Evolutionary conservation across 1,140 invertebrate genomes (phyloP).

Genomic region (Cydia splendana): DNA sequence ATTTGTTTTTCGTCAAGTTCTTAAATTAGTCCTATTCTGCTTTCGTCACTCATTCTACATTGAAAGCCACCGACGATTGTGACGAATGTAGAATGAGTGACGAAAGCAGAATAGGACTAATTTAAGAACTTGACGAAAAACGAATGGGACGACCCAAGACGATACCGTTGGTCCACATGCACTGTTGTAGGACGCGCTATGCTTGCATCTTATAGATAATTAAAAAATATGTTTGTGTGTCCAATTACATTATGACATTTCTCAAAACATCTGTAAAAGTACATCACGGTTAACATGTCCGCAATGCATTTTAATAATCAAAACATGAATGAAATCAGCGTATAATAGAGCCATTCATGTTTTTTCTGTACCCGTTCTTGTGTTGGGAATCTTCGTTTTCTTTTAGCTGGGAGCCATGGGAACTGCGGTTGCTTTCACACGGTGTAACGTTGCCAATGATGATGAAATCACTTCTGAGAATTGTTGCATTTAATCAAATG

Average conservation of each 20-base stretch:
- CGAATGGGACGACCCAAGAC: too few relatives aligned
- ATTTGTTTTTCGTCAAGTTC: too few relatives aligned
- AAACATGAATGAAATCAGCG: constrained; percentile 29
- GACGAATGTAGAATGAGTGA: too few relatives aligned
- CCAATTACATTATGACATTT: not conserved
- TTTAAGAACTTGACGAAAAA: too few relatives aligned
- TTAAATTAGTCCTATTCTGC: too few relatives aligned
- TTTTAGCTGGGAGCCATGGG: constrained; percentile 19
- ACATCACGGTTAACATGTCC: not conserved
- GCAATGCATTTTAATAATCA: constrained; percentile 17
- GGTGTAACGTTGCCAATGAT: constrained; percentile 14
- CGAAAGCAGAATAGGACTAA: too few relatives aligned
- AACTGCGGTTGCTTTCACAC: constrained; percentile 21
- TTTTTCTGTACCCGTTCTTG: constrained; percentile 20
- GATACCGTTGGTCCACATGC: too few relatives aligned
- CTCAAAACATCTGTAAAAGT: not conserved
- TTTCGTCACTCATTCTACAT: too few relatives aligned
- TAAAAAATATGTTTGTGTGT: not conserved
- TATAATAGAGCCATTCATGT: constrained; percentile 24
- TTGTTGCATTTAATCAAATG: not conserved
- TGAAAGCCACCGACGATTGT: too few relatives aligned
- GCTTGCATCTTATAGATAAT: too few relatives aligned
- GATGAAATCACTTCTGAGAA: constrained; percentile 21
- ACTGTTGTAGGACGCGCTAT: too few relatives aligned
- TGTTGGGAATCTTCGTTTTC: constrained; percentile 22